Evolutionary conservation across 2,888 invertebrate genomes (phyloP).

Genomic region (Eudasyphora cyanicolor): DNA sequence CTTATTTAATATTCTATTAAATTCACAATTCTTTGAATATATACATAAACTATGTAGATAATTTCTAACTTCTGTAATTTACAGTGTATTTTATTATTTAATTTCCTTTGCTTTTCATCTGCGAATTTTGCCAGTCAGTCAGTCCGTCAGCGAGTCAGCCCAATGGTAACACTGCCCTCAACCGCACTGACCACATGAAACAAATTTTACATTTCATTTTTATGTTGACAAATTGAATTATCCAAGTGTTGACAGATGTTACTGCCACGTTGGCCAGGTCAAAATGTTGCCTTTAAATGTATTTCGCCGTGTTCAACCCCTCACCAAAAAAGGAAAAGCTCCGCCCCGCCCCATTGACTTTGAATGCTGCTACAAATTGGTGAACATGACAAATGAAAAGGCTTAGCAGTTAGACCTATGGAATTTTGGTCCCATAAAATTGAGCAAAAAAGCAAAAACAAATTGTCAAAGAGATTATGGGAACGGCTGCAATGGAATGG

Average conservation of each 20-base stretch:
- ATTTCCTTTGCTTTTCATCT: too few species aligned
- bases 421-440: neutral
- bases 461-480: neutral
- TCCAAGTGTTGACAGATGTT: slow-evolving; percentile 36
- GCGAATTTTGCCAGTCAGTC: too few species aligned
- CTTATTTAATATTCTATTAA: too few species aligned
- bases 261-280: slow-evolving; percentile 1
- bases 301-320: too few species aligned
- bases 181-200: slow-evolving; percentile 38
- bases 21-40: too few species aligned
- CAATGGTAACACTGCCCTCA: neutral
- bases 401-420: slow-evolving; percentile 1
- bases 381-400: slow-evolving; percentile 11
- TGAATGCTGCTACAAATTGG: neutral
- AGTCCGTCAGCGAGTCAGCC: neutral
- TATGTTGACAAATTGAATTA: slow-evolving; percentile 54
- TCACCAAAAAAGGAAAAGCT: neutral
- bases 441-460: neutral
- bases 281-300: neutral
- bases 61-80: too few species aligned
- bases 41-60: too few species aligned
- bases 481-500: neutral
- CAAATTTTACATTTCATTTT: slow-evolving; percentile 36
- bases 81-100: too few species aligned
- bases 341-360: slow-evolving; percentile 17